phyloP scores from a whole-genome alignment of 2,888 invertebrate species.

The Leucophenga montana region DNA sequence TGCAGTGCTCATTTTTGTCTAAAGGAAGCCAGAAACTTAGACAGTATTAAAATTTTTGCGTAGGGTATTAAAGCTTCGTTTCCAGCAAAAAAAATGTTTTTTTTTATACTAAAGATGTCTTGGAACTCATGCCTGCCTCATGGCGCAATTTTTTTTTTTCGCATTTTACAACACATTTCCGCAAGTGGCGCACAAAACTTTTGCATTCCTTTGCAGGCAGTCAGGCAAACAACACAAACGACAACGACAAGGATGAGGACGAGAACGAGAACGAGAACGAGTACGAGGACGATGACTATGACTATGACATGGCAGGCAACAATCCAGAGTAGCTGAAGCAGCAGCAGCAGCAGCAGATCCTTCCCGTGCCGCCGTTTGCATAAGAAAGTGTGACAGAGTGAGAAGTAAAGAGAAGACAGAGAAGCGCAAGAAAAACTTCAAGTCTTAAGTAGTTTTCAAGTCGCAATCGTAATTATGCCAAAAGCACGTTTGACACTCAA shows the following conservation, averaged over 20 bases:
- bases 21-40: too few species aligned
- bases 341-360: not conserved
- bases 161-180: conserved; percentile 26
- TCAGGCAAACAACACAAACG: not conserved
- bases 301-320: too few species aligned
- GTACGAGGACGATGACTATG: too few species aligned
- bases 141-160: conserved; percentile 1
- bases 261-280: too few species aligned
- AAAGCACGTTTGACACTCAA: conserved; percentile 25
- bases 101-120: too few species aligned
- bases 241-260: not conserved
- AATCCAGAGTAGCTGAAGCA: not conserved
- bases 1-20: too few species aligned
- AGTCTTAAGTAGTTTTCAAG: conserved; percentile 25
- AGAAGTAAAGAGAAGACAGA: not conserved
- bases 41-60: too few species aligned
- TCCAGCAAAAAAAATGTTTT: too few species aligned
- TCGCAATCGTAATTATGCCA: conserved; percentile 25
- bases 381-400: not conserved
- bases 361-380: not conserved
- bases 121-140: not conserved
- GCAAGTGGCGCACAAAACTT: conserved; percentile 19
- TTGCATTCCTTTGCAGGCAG: conserved; percentile 18
- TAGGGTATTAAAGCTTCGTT: too few species aligned
- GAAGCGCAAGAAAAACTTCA: conserved; percentile 14